Evolutionary conservation across 2,113 vertebrate genomes (phyloP).

Genomic region (Pogona vitticeps): DNA sequence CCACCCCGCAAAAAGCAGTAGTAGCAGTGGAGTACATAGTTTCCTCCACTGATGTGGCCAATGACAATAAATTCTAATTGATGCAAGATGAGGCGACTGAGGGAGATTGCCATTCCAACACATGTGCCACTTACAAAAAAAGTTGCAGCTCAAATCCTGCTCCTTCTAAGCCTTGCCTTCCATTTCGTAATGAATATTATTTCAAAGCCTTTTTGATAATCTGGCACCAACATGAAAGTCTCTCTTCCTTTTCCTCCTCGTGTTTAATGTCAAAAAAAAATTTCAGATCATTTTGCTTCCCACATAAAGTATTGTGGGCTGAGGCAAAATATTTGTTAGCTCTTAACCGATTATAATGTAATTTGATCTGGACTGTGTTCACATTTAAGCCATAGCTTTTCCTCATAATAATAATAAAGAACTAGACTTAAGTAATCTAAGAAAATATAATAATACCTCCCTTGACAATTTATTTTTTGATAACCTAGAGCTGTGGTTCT

Average conservation of each 20-base stretch:
- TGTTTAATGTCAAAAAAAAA: too few species aligned
- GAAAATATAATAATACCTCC: background rate
- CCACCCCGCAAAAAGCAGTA: background rate
- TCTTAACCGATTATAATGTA: background rate
- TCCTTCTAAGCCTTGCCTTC: background rate
- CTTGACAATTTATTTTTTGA: background rate
- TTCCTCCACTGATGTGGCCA: background rate
- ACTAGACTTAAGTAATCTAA: background rate
- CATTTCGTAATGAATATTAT: too few species aligned
- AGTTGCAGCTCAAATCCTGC: background rate
- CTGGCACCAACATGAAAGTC: background rate
- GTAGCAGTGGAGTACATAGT: background rate
- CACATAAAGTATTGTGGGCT: too few species aligned
- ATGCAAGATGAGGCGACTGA: background rate
- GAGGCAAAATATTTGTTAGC: too few species aligned
- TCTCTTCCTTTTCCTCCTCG: too few species aligned
- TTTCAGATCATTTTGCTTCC: background rate
- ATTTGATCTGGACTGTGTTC: background rate
- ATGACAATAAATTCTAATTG: background rate
- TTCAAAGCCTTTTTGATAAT: background rate
- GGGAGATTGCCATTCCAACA: background rate
- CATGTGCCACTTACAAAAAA: background rate
- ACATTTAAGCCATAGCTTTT: background rate
- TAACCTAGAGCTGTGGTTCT: background rate
- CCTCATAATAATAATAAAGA: too few species aligned